A percentile compares a stretch with the other conserved stretches of the same genome.
Conservation (phyloP, 2,797 vertebrate genomes). For the Urocyon cinereoargenteus region DNA sequence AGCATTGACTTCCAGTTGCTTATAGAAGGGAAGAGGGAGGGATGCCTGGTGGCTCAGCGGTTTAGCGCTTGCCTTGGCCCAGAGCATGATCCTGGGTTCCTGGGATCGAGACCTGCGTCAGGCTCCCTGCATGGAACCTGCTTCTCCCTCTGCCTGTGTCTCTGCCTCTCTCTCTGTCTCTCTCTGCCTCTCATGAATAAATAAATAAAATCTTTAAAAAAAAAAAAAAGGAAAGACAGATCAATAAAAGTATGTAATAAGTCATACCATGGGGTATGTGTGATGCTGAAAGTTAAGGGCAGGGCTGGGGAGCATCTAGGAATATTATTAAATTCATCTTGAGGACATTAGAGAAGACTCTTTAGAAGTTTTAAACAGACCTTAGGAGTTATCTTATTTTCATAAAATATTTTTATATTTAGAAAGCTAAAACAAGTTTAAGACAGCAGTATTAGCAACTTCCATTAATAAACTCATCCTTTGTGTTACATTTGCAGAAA, state of each 20-base stretch:
- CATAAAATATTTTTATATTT: slow-evolving; percentile 29
- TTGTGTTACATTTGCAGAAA: slow-evolving; percentile 36
- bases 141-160: no score
- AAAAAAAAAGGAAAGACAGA: neutral
- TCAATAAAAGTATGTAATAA: neutral
- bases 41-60: no score
- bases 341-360: neutral
- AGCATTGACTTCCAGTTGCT: neutral
- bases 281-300: neutral
- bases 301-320: neutral
- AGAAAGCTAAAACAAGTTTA: neutral
- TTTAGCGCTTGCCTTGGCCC: no score
- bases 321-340: neutral
- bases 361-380: neutral
- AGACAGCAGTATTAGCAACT: neutral
- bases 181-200: no score
- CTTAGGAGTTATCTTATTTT: neutral
- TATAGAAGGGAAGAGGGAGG: neutral
- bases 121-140: no score
- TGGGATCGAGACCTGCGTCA: no score
- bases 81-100: no score
- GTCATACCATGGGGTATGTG: neutral
- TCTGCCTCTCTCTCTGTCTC: no score
- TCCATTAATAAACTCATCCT: neutral
- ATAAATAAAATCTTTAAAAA: no score